Conservation (phyloP, 2,113 vertebrate species). For the Oncorhynchus keta region DNA sequence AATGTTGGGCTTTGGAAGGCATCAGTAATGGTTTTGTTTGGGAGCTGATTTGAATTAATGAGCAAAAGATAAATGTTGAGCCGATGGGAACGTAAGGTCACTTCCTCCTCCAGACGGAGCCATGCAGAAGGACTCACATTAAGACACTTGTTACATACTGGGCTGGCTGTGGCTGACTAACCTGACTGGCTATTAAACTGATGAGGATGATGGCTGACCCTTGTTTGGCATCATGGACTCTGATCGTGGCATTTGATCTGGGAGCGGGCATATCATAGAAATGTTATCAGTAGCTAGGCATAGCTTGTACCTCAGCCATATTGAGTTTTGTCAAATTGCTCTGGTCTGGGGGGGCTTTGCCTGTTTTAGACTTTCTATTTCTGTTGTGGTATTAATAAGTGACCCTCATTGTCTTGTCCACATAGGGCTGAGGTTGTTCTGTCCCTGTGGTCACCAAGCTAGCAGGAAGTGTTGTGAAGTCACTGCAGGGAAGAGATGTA, state of each 20-base stretch:
- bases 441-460: background rate
- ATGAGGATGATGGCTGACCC: background rate
- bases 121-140: background rate
- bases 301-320: too few species aligned
- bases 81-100: constrained; percentile 5
- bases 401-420: background rate
- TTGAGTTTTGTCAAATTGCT: background rate
- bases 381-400: too few species aligned
- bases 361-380: background rate
- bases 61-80: constrained; percentile 23
- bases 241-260: background rate
- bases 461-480: background rate
- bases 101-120: constrained; percentile 32
- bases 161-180: background rate
- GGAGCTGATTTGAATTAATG: constrained; percentile 45
- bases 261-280: background rate
- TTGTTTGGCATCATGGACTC: background rate
- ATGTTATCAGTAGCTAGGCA: too few species aligned
- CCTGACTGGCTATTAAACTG: background rate
- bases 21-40: constrained; percentile 17
- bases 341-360: background rate
- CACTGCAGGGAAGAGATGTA: background rate
- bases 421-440: background rate
- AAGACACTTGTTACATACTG: background rate
- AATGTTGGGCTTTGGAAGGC: constrained; percentile 14